Evolutionary conservation across 1,140 invertebrate species (phyloP).

Genomic region (Hyposmocoma kahamanoa): DNA sequence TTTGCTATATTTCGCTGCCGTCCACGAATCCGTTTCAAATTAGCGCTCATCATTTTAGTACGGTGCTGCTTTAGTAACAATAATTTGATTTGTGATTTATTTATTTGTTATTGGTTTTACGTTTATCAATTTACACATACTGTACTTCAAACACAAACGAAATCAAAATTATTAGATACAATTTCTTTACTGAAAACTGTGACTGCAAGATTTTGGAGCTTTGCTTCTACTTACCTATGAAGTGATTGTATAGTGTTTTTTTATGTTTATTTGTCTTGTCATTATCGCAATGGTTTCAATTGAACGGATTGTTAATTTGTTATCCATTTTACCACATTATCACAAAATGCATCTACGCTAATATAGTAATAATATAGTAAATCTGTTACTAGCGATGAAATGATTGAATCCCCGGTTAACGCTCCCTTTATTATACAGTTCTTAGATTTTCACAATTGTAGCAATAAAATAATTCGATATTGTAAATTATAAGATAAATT

Average conservation of each 20-base stretch:
- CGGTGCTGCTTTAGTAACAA: slow-evolving; percentile 35
- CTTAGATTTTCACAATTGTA: no score
- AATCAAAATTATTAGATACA: background rate
- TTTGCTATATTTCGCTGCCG: slow-evolving; percentile 34
- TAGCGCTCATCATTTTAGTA: slow-evolving; percentile 58
- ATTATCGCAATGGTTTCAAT: background rate
- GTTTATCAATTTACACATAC: background rate
- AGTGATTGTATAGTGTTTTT: background rate
- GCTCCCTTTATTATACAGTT: no score
- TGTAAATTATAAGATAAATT: no score
- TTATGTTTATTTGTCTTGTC: background rate
- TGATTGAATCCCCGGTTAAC: no score
- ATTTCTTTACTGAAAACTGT: background rate
- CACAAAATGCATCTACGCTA: no score
- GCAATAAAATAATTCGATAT: no score
- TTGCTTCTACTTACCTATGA: slow-evolving; percentile 15
- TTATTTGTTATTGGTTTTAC: slow-evolving; percentile 7
- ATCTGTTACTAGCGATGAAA: no score
- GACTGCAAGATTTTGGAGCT: background rate
- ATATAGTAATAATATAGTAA: no score
- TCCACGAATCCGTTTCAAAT: slow-evolving; percentile 63
- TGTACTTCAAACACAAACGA: background rate
- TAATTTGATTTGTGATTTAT: slow-evolving; percentile 42
- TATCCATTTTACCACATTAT: no score
- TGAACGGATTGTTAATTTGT: no score